Evolutionary conservation across 2,113 vertebrate genomes (phyloP), one percentile per base, ranked within the genome.

Genomic region (Lepisosteus osseus): DNA sequence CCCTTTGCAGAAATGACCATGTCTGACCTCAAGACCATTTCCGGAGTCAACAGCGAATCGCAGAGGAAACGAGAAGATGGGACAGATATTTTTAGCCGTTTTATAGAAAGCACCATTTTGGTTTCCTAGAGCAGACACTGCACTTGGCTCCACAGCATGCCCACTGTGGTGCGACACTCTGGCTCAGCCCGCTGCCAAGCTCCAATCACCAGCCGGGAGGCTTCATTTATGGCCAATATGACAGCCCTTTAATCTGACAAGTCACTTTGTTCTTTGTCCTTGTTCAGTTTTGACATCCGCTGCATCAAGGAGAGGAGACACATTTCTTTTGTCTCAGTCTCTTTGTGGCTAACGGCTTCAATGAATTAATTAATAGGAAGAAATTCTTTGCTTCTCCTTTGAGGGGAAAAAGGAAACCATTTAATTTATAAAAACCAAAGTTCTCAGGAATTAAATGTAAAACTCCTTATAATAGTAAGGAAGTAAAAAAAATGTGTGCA

Each of bases 191-290:
- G 57, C 57, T n/a, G 57, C 57, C 57, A 59, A 59, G 57, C 57
- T 14, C n/a, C 3, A n/a, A 59, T 15, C 57, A 13, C 12, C 12
- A 59, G 9, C 57, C 12, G n/a, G 2, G 57, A 59, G 12, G 57
- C 57, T 59, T 59, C 57, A 59, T 59, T 59, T 59, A 59, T 6
- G n/a, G 57, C 65, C 43, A n/a, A 45, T 6, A 51, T 47, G 45
- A 67, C 65, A 67, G 42, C 44, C 43, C 44, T 67, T 51, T 51
- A 44, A 67, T 67, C 65, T 67, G 65, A 65, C 29, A 65, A 41
- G 63, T 68, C 67, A 68, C n/a, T 68, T 29, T 29, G 57, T 15
- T 55, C 15, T 40, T 40, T 8, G 40, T 68, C 67, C 51, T 59
- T 4, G n/a, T 11, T 59, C 57, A 13, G 12, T 59, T 59, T 59